phyloP scores from a whole-genome alignment of 2,797 vertebrate species.

The Odontamblyopus lacepedii region DNA sequence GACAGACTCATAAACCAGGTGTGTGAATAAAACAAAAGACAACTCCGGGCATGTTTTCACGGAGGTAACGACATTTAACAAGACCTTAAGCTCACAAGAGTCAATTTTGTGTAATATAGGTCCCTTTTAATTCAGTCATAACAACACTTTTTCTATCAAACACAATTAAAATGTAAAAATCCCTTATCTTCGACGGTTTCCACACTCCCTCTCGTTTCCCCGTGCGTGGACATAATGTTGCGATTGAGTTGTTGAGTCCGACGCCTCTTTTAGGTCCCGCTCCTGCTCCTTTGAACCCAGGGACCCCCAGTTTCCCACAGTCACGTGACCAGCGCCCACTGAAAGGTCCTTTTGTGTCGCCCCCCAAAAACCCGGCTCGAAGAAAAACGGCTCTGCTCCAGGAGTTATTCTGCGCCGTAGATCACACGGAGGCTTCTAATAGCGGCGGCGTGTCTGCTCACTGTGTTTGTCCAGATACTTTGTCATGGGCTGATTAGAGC shows the following conservation, averaged over 20 bases:
- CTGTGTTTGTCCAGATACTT: not conserved
- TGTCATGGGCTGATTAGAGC: not conserved
- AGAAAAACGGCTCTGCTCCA: slow-evolving; percentile 50
- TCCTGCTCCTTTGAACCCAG: slow-evolving; percentile 40
- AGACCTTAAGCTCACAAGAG: too few species aligned
- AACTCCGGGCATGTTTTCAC: too few species aligned
- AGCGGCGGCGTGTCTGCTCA: not conserved
- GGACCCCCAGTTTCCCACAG: slow-evolving; percentile 65
- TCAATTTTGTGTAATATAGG: too few species aligned
- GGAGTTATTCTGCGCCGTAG: slow-evolving; percentile 38
- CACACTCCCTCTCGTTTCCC: not conserved
- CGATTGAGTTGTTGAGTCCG: slow-evolving; percentile 13
- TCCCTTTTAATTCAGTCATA: too few species aligned
- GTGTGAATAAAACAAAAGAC: too few species aligned
- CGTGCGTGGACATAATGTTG: not conserved
- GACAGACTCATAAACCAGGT: too few species aligned
- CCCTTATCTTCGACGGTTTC: too few species aligned
- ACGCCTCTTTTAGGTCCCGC: slow-evolving; percentile 28
- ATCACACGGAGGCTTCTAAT: slow-evolving; percentile 1
- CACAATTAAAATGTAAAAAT: too few species aligned
- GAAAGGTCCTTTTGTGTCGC: slow-evolving; percentile 70
- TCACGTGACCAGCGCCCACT: slow-evolving; percentile 59
- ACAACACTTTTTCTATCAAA: too few species aligned
- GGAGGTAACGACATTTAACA: too few species aligned
- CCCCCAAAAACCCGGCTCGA: slow-evolving; percentile 41